Conservation (phyloP, 53 echinoderm and acorn worm species). For the Mesocentrotus franciscanus region DNA sequence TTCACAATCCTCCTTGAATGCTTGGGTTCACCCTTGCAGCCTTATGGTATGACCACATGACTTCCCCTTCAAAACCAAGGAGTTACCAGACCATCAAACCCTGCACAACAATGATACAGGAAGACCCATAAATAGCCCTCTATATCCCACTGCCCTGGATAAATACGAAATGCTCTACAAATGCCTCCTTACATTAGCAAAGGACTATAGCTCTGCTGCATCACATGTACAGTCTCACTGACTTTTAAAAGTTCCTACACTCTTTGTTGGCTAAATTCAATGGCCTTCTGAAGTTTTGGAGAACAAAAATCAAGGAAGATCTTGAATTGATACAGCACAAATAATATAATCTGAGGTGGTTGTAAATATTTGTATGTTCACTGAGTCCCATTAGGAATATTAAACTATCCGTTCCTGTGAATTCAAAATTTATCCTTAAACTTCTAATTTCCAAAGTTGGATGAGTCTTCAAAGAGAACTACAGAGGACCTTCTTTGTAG, state of each 20-base stretch:
- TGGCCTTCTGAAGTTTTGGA: too few relatives aligned
- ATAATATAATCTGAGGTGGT: too few relatives aligned
- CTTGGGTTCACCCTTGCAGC: neutral
- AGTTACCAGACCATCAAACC: conserved; percentile 19
- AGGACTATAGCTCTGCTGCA: neutral
- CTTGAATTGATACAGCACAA: too few relatives aligned
- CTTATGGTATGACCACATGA: conserved; percentile 5
- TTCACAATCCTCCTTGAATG: neutral
- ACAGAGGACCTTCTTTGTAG: neutral
- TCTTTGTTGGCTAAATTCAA: too few relatives aligned
- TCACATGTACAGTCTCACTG: neutral
- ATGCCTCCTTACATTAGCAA: neutral
- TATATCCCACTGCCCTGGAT: neutral
- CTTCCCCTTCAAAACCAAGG: conserved; percentile 38
- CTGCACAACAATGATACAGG: conserved; percentile 21
- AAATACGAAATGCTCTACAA: neutral
- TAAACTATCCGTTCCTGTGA: too few relatives aligned
- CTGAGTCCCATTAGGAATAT: too few relatives aligned
- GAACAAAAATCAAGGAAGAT: too few relatives aligned
- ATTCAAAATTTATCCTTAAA: neutral
- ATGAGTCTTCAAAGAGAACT: neutral
- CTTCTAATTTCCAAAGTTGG: neutral
- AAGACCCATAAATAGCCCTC: conserved; percentile 16
- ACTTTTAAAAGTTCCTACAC: neutral
- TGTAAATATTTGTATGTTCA: too few relatives aligned